Conservation (phyloP, 2,113 vertebrate species). For the Nothoprocta pentlandii region DNA sequence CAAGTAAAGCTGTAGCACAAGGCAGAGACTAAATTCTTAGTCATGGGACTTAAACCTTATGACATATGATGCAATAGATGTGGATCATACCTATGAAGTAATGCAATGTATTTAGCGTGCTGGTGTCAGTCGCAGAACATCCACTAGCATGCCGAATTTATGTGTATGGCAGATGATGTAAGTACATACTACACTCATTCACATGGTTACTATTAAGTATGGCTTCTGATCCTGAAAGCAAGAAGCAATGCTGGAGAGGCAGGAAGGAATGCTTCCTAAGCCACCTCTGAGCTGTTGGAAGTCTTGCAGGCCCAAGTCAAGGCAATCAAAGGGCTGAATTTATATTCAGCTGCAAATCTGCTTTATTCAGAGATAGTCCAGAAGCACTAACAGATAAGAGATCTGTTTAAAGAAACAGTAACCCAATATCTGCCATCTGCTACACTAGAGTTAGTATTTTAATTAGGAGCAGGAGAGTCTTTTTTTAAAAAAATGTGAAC, state of each 20-base stretch:
- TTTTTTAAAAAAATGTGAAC: background rate
- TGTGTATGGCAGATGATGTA: background rate
- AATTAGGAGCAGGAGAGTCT: background rate
- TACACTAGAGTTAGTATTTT: background rate
- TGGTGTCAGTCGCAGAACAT: background rate
- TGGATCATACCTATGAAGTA: background rate
- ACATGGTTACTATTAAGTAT: fast-evolving
- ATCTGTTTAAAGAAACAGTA: background rate
- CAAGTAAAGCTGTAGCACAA: background rate
- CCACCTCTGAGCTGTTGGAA: background rate
- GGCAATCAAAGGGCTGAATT: background rate
- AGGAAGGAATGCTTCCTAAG: background rate
- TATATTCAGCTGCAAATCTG: background rate
- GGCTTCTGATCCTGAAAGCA: background rate
- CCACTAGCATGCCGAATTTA: background rate
- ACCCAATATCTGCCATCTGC: background rate
- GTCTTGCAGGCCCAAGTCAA: background rate
- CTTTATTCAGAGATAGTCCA: background rate
- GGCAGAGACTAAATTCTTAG: background rate
- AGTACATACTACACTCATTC: background rate
- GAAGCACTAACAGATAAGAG: background rate
- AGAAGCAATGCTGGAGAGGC: background rate
- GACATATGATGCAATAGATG: background rate
- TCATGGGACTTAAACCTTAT: background rate
- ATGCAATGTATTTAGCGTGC: background rate